These are phyloP conservation scores for Microcebus ravelobensis DNA, from an alignment of 2,113 vertebrate species.

Conservation along the genomic window DNA sequence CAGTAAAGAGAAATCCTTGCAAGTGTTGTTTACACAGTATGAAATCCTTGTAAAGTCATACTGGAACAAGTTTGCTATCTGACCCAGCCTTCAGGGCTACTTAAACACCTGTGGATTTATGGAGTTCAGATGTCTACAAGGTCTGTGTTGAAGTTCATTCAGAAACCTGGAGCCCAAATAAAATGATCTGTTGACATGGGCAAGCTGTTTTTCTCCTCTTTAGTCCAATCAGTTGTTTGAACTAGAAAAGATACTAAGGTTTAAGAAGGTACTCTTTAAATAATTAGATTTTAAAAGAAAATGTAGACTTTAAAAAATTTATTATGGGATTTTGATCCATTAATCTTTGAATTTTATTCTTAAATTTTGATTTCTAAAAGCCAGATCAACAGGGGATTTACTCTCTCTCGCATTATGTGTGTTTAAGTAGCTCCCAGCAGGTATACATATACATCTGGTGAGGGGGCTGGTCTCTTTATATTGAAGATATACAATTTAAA, in stretches of 20 bases:
- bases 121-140: constrained; percentile 86
- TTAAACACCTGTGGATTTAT: constrained; percentile 91
- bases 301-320: background rate
- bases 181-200: constrained; percentile 77
- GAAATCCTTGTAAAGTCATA: constrained; percentile 88
- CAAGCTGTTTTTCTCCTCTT: constrained; percentile 55
- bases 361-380: constrained; percentile 41
- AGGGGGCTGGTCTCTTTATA: background rate
- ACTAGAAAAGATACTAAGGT: constrained; percentile 64
- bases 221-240: constrained; percentile 62
- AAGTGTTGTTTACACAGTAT: constrained; percentile 85
- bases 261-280: constrained; percentile 66
- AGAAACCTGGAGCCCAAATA: constrained; percentile 80
- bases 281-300: constrained; percentile 24
- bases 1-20: constrained; percentile 83
- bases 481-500: background rate
- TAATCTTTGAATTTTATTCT: constrained; percentile 23
- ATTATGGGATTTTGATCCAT: constrained; percentile 5
- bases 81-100: constrained; percentile 86
- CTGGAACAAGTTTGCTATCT: constrained; percentile 85
- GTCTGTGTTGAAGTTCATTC: constrained; percentile 85
- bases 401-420: background rate
- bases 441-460: constrained; percentile 6
- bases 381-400: background rate
- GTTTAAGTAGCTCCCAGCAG: background rate